Evolutionary conservation across 2,797 vertebrate genomes (phyloP).

Genomic region (Sphenopsis melanotis): DNA sequence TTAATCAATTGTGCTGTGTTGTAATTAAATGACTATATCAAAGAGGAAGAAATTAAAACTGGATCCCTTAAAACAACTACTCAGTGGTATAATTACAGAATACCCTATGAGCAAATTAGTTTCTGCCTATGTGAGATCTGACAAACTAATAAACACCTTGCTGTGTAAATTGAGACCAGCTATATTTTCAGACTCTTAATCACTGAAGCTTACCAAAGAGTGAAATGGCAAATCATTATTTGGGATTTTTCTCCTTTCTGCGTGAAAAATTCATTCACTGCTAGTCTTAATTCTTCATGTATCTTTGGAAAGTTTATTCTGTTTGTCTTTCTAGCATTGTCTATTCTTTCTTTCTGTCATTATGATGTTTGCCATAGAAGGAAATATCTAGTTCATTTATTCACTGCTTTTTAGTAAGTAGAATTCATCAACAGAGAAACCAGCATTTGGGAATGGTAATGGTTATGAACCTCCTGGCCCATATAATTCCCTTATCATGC

Average conservation of each 20-base stretch:
- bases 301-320: neutral
- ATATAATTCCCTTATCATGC: neutral
- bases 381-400: neutral
- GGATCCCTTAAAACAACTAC: constrained; percentile 34
- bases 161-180: constrained; percentile 52
- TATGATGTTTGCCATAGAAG: neutral
- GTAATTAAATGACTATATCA: constrained; percentile 58
- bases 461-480: neutral
- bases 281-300: neutral
- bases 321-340: neutral
- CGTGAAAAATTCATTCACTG: neutral
- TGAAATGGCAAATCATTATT: neutral
- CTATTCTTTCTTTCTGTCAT: neutral
- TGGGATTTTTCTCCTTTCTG: neutral
- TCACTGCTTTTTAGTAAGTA: neutral
- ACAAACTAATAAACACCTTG: constrained; percentile 66
- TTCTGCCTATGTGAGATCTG: constrained; percentile 45
- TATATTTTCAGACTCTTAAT: constrained; percentile 49
- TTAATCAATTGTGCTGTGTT: constrained; percentile 22
- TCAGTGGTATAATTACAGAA: constrained; percentile 50
- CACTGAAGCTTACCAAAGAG: constrained; percentile 31
- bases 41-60: constrained; percentile 48
- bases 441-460: neutral
- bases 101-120: constrained; percentile 45
- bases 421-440: neutral